A percentile compares a stretch with the other conserved stretches of the same genome.
Conservation (phyloP, 2,113 vertebrate species). For the Chauna torquata region DNA sequence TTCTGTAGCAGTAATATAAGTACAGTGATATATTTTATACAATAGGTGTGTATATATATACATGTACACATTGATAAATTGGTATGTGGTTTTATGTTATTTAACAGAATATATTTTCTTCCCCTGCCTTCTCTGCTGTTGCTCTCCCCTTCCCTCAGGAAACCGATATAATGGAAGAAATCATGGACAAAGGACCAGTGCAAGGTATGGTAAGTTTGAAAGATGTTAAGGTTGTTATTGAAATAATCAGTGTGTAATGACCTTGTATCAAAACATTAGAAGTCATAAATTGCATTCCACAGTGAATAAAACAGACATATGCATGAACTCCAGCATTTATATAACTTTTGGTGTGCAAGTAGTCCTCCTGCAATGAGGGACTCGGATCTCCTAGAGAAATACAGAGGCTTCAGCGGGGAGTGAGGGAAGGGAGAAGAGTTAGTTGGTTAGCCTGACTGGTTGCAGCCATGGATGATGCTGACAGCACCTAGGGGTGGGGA, state of each 20-base stretch:
- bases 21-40: not conserved
- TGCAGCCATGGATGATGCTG: not conserved
- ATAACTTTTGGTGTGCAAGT: not conserved
- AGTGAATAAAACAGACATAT: not conserved
- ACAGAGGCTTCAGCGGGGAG: not conserved
- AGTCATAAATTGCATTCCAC: not conserved
- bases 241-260: not conserved
- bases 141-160: conserved; percentile 56
- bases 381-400: not conserved
- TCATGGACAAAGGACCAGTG: conserved; percentile 79
- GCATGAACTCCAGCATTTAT: not conserved
- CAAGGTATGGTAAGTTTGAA: conserved; percentile 74
- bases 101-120: not conserved
- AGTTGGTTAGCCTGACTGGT: not conserved
- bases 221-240: not conserved
- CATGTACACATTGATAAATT: not conserved
- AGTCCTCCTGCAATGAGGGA: not conserved
- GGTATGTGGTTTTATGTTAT: not conserved
- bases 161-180: conserved; percentile 82
- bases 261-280: not conserved
- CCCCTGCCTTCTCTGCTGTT: not conserved
- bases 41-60: not conserved
- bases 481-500: not conserved
- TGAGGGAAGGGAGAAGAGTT: too few species aligned
- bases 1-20: not conserved